Evolutionary conservation across 2,113 vertebrate genomes (phyloP).

Genomic region (Hemiscyllium ocellatum): DNA sequence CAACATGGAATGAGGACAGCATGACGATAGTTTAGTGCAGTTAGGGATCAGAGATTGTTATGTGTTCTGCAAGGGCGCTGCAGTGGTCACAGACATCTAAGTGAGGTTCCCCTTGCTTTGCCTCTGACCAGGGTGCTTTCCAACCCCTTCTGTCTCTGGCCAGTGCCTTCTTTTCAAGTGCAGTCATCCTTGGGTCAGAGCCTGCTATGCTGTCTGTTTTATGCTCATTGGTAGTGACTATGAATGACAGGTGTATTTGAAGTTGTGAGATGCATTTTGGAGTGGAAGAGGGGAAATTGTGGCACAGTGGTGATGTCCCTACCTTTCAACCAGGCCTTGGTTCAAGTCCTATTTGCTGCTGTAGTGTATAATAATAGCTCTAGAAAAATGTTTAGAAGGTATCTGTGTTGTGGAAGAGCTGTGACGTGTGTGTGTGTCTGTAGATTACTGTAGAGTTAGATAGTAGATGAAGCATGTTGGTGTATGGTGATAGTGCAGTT

Average conservation of each 20-base stretch:
- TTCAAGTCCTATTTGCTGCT: too few relatives aligned
- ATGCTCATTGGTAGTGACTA: neutral
- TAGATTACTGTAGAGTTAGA: neutral
- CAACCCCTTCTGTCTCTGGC: neutral
- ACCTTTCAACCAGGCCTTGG: too few relatives aligned
- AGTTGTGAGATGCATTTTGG: neutral
- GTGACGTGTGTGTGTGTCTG: neutral
- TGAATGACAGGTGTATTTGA: neutral
- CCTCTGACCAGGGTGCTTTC: neutral
- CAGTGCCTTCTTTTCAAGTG: neutral
- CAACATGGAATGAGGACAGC: too few relatives aligned
- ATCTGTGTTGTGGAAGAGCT: neutral
- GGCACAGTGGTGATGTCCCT: too few relatives aligned
- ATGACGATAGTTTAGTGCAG: neutral
- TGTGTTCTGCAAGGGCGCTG: neutral
- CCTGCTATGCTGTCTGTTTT: too few relatives aligned
- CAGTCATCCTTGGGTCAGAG: neutral
- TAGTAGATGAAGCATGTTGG: neutral
- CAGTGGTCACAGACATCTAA: neutral
- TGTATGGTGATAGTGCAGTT: neutral
- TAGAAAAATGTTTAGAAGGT: too few relatives aligned
- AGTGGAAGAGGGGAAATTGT: too few relatives aligned
- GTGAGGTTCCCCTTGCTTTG: neutral
- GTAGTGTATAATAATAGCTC: too few relatives aligned
- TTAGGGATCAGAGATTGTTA: neutral